Conservation (phyloP, 2,113 vertebrate genomes). For the Camelus dromedarius region DNA sequence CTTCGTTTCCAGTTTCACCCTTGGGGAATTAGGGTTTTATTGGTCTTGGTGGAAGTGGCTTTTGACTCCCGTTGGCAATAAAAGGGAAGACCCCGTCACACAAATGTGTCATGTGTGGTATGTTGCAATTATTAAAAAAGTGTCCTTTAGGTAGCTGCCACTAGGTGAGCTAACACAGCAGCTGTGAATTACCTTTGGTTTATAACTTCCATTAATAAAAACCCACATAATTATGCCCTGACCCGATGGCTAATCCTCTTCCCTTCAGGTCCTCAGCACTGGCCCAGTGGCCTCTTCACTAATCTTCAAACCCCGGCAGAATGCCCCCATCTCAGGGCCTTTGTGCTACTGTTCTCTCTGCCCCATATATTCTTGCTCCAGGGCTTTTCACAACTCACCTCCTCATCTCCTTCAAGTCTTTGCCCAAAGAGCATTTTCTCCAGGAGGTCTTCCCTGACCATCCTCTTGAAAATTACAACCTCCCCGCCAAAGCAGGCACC, state of each 20-base stretch:
- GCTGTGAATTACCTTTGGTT: background rate
- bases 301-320: background rate
- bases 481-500: background rate
- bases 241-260: background rate
- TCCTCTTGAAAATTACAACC: background rate
- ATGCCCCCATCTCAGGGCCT: background rate
- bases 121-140: background rate
- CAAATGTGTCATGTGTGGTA: background rate
- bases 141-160: background rate
- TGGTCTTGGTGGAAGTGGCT: background rate
- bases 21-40: background rate
- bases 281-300: background rate
- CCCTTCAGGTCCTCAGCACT: background rate
- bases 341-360: background rate
- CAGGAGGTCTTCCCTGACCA: background rate
- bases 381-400: background rate
- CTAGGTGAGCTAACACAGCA: background rate
- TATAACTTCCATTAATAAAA: background rate
- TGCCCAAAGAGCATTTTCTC: background rate
- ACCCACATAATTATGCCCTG: background rate
- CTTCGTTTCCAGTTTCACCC: background rate
- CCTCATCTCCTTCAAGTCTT: background rate
- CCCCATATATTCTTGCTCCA: background rate
- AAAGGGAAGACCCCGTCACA: background rate
- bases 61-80: background rate